These are phyloP conservation scores for Monopterus albus DNA, from an alignment of 2,113 vertebrate species.

Conservation along the genomic window DNA sequence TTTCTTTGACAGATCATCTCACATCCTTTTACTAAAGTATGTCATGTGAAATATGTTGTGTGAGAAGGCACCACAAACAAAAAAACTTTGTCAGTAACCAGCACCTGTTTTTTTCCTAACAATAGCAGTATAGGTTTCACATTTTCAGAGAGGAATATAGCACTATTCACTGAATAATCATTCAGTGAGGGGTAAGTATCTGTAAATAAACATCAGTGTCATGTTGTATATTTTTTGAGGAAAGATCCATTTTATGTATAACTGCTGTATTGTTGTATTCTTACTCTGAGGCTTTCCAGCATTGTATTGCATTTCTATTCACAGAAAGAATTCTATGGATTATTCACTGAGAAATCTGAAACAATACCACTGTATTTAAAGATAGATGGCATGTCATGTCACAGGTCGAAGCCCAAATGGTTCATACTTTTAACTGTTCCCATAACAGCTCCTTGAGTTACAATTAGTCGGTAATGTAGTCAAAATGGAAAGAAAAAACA, in stretches of 20 bases:
- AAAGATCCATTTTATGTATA: constrained; percentile 22
- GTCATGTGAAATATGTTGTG: constrained; percentile 3
- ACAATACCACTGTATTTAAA: not conserved
- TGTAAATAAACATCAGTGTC: constrained; percentile 44
- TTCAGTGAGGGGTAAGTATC: not conserved
- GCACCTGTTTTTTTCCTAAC: not conserved
- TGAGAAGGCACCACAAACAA: too few relatives aligned
- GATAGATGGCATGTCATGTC: not conserved
- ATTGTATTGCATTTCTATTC: constrained; percentile 45
- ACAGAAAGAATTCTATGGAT: constrained; percentile 7
- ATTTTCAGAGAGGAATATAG: not conserved
- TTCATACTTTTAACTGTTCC: not conserved
- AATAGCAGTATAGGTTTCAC: not conserved
- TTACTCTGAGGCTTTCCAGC: not conserved
- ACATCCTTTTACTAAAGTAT: not conserved
- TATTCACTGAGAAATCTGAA: not conserved
- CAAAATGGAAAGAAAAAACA: not conserved
- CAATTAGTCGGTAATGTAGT: not conserved
- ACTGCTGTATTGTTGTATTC: constrained; percentile 31
- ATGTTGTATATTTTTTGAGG: not conserved
- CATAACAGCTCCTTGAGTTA: too few relatives aligned
- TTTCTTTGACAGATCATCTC: not conserved
- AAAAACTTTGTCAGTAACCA: not conserved
- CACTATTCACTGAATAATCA: constrained; percentile 10
- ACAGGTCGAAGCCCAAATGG: not conserved